Base-by-base conservation (phyloP, 2,113 vertebrate species). In the Ahaetulla prasina region DNA sequence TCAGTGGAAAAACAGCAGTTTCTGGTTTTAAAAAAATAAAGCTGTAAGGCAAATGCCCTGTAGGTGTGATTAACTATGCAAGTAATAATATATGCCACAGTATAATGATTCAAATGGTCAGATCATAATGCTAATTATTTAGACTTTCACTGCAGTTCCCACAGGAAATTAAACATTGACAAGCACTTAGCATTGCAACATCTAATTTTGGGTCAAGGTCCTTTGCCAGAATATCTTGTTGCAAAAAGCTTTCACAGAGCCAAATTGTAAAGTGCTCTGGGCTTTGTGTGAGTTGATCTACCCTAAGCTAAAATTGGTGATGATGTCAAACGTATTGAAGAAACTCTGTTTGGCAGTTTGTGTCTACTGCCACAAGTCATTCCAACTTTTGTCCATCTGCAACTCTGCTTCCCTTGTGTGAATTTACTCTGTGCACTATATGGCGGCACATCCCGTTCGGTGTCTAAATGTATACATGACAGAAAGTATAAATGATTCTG, bases 71-170 rank as follows among this genome's bases (percentile, higher is more conserved):
- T 94, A 95, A 94, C 63, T 93, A 47, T 92, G 86, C 93, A 90
- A 93, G 50, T 93, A 95, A 95, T 94, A 92, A 95, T 92, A 92
- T 93, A 90, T 54, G 68, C 54, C 92, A 89, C 92, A 93, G 94
- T 85, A 93, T 95, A 95, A 84, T 92, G 90, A 93, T 94, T 96
- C 91, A 94, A 95, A 96, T 45, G 95, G 95, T 94, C 95, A 97
- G 86, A 93, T 90, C 89, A 95, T 93, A 93, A 95, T 91, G 86
- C 85, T 96, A 93, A 95, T 96, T 95, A 95, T 93, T 63, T 87
- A 55, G 22, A 80, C 91, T 95, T 88, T 92, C 53, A 85, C 91
- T 94, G 94, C 53, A 74, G 74, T 63, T 57, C 91, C 89, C 50
- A 30, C 80, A 60, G 94, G 92, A 93, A 94, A 95, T 93, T 10